Conservation (phyloP, 30 jellyfish, hydroid and myxozoan species). For the Clytia hemisphaerica region DNA sequence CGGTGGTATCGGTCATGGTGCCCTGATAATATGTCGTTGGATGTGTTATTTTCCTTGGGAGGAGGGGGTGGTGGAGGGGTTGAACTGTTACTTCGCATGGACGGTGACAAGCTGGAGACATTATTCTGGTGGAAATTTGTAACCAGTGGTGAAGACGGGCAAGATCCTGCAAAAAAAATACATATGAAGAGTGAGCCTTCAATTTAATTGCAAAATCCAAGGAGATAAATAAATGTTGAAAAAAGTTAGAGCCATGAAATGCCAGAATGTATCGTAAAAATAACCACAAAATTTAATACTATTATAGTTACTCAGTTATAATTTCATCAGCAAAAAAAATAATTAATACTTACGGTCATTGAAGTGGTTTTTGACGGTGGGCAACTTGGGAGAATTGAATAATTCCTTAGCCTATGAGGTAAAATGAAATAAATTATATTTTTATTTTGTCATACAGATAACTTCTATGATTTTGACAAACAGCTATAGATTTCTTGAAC, state of each 20-base stretch:
- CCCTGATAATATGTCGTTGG: too few relatives aligned
- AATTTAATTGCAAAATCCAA: background rate
- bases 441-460: background rate
- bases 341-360: too few relatives aligned
- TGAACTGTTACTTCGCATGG: slow-evolving; percentile 28
- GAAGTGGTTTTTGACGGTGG: slow-evolving; percentile 17
- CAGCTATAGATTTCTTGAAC: background rate
- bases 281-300: too few relatives aligned
- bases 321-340: too few relatives aligned
- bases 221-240: background rate
- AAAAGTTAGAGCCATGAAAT: background rate
- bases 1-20: slow-evolving; percentile 27
- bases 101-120: background rate
- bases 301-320: too few relatives aligned
- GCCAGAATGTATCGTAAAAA: background rate
- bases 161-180: slow-evolving; percentile 9
- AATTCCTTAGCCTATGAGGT: background rate
- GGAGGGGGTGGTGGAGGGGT: slow-evolving; percentile 97
- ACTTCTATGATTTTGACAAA: background rate
- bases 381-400: slow-evolving; percentile 8
- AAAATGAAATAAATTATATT: background rate
- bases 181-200: background rate
- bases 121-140: background rate
- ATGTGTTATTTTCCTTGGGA: slow-evolving; percentile 15
- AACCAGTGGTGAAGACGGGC: slow-evolving; percentile 14